phyloP scores from a whole-genome alignment of 1,140 invertebrate species.

The Drosophila erecta region DNA sequence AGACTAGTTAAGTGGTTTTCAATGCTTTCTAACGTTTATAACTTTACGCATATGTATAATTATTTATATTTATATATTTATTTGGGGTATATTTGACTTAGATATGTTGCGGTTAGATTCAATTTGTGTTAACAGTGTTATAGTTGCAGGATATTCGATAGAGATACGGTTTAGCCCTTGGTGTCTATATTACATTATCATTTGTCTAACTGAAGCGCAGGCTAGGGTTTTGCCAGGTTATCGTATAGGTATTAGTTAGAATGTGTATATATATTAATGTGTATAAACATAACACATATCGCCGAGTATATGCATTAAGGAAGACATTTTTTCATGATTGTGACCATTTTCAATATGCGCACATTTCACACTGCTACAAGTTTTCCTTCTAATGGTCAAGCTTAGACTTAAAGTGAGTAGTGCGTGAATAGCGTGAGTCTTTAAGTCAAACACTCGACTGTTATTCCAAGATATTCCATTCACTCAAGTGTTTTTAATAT shows the following conservation, averaged over 20 bases:
- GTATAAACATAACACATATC: conserved; percentile 75
- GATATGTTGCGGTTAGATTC: conserved; percentile 60
- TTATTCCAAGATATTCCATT: conserved; percentile 55
- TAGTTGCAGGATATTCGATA: conserved; percentile 64
- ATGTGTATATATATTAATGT: conserved; percentile 56
- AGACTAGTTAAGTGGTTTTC: conserved; percentile 64
- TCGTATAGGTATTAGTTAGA: conserved; percentile 31
- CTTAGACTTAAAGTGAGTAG: conserved; percentile 62
- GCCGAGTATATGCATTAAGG: conserved; percentile 81
- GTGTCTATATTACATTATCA: conserved; percentile 46
- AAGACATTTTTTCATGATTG: conserved; percentile 85
- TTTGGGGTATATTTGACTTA: conserved; percentile 48
- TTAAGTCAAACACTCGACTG: conserved; percentile 49
- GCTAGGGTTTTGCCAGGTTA: conserved; percentile 56
- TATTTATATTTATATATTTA: conserved; percentile 20
- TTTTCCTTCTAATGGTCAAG: conserved; percentile 61
- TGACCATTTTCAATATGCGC: conserved; percentile 75
- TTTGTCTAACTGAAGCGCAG: conserved; percentile 69
- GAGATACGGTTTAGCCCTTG: conserved; percentile 32
- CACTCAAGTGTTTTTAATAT: conserved; percentile 20
- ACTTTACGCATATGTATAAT: conserved; percentile 37
- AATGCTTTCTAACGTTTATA: conserved; percentile 64
- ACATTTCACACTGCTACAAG: conserved; percentile 48
- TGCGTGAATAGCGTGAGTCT: conserved; percentile 29
- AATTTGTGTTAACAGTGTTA: conserved; percentile 70